A percentile compares a stretch with the other conserved stretches of the same genome.
phyloP scores from a whole-genome alignment of 2,888 invertebrate genomes.

The Spicauda simplicius region DNA sequence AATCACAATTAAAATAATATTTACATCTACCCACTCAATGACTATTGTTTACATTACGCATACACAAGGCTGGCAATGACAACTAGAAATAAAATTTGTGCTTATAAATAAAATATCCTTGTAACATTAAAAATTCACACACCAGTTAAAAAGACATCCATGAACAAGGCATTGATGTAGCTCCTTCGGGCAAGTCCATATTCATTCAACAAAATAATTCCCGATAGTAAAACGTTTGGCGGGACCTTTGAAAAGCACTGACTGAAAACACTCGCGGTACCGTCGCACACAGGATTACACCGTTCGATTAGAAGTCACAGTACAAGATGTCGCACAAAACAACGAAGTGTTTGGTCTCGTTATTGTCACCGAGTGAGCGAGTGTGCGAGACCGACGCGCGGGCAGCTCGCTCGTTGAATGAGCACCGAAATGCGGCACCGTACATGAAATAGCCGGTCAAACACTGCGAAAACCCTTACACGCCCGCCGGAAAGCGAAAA shows the following conservation, averaged over 20 bases:
- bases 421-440: conserved; percentile 81
- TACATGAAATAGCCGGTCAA: conserved; percentile 82
- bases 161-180: conserved; percentile 83
- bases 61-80: conserved; percentile 8
- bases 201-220: conserved; percentile 67
- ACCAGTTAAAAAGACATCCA: conserved; percentile 85
- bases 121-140: conserved; percentile 60
- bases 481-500: conserved; percentile 69
- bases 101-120: conserved; percentile 31
- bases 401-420: conserved; percentile 83
- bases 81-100: conserved; percentile 2
- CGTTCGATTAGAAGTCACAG: conserved; percentile 52
- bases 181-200: conserved; percentile 82
- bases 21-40: conserved; percentile 30
- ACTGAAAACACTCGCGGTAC: conserved; percentile 56
- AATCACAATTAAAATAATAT: conserved; percentile 22
- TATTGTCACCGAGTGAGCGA: conserved; percentile 65
- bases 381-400: conserved; percentile 77
- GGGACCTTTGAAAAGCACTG: conserved; percentile 56
- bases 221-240: conserved; percentile 56
- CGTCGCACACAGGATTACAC: conserved; percentile 38
- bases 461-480: conserved; percentile 82
- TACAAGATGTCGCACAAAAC: conserved; percentile 49
- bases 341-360: conserved; percentile 23
- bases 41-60: conserved; percentile 30